phyloP scores from a whole-genome alignment of 2,797 vertebrate genomes.

The Dendrocincla tyrannina region DNA sequence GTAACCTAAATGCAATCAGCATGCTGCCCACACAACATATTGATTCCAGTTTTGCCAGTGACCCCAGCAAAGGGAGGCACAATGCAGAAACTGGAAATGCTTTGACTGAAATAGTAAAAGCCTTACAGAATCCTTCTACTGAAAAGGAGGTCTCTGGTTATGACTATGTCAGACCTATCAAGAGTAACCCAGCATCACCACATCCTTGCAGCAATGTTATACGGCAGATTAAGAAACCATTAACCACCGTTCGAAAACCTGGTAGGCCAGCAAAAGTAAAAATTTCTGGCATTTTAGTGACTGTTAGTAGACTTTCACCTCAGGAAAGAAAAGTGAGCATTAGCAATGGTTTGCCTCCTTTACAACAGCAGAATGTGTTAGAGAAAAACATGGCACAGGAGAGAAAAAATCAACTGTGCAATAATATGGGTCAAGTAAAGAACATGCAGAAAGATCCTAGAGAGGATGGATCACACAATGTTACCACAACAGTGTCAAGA shows the following conservation, averaged over 20 bases:
- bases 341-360: constrained; percentile 79
- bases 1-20: constrained; percentile 73
- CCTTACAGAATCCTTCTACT: constrained; percentile 49
- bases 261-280: constrained; percentile 94
- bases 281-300: constrained; percentile 93
- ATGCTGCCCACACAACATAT: constrained; percentile 65
- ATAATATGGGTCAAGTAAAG: constrained; percentile 44
- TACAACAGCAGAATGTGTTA: constrained; percentile 63
- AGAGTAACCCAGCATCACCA: constrained; percentile 75
- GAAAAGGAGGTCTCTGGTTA: constrained; percentile 67
- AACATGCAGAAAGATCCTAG: constrained; percentile 11
- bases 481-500: constrained; percentile 38
- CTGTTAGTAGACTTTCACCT: constrained; percentile 87
- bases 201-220: constrained; percentile 81
- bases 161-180: constrained; percentile 81
- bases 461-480: constrained; percentile 10
- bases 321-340: constrained; percentile 89
- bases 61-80: constrained; percentile 28
- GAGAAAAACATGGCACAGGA: constrained; percentile 74
- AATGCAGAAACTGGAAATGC: constrained; percentile 24
- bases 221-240: constrained; percentile 79
- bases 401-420: constrained; percentile 69
- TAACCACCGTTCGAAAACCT: constrained; percentile 84
- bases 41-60: constrained; percentile 46
- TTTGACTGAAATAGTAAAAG: constrained; percentile 42